phyloP scores from a whole-genome alignment of 2,113 vertebrate genomes.

The Dicrurus megarhynchus region DNA sequence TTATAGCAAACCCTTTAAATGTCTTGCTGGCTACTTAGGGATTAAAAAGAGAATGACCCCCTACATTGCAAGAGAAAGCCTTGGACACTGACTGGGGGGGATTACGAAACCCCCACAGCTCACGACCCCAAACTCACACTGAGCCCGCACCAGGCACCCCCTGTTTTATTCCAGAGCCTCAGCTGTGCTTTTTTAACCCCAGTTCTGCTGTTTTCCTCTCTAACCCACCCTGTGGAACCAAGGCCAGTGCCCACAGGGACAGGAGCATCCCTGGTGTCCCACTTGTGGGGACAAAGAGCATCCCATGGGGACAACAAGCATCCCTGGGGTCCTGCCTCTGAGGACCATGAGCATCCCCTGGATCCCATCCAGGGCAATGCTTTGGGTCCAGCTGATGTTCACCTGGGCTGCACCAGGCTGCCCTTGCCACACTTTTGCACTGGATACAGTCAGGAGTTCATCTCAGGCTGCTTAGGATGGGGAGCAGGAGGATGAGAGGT shows the following conservation, averaged over 20 bases:
- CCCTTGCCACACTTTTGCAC: neutral
- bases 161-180: neutral
- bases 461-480: neutral
- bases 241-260: neutral
- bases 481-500: neutral
- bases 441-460: neutral
- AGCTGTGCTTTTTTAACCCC: rapidly evolving
- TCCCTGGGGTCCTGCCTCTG: neutral
- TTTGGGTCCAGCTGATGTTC: neutral
- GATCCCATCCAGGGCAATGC: neutral
- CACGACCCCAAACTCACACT: rapidly evolving
- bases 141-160: neutral
- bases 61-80: neutral
- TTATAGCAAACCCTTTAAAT: neutral
- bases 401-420: neutral
- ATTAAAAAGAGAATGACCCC: neutral
- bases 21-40: neutral
- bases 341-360: neutral
- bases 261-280: neutral
- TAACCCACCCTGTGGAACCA: neutral
- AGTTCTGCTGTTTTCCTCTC: neutral
- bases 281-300: neutral
- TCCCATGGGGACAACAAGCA: neutral
- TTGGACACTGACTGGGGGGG: too few species aligned
- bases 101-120: neutral